Percentiles rank a stretch among this genome's conserved stretches.
phyloP scores from a whole-genome alignment of 1,140 invertebrate genomes.

The Doryteuthis pealeii region DNA sequence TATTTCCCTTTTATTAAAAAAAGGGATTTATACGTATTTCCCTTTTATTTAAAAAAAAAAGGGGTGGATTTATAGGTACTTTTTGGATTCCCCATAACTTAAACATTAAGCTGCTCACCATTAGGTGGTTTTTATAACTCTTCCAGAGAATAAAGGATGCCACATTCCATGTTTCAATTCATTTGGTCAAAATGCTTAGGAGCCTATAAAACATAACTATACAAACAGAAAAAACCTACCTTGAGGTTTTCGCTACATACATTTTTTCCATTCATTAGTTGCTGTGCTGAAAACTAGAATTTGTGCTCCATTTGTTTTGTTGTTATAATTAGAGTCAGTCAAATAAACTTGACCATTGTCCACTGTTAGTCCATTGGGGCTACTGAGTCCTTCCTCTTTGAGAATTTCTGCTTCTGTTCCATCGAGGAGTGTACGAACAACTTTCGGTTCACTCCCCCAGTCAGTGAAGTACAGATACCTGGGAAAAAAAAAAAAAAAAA shows the following conservation, averaged over 20 bases:
- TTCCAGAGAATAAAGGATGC: too few species aligned
- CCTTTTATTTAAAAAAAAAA: too few species aligned
- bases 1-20: too few species aligned
- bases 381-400: constrained; percentile 29
- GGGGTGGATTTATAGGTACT: too few species aligned
- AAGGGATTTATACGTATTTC: too few species aligned
- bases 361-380: constrained; percentile 39
- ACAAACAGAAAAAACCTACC: too few species aligned
- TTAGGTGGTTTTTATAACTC: too few species aligned
- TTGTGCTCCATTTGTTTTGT: constrained; percentile 25
- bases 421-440: constrained; percentile 34
- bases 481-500: constrained; percentile 4
- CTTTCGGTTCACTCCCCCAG: constrained; percentile 38
- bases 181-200: too few species aligned
- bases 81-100: too few species aligned
- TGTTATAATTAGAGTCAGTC: constrained; percentile 39
- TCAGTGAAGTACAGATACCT: constrained; percentile 44
- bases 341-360: constrained; percentile 34
- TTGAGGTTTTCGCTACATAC: constrained; percentile 10
- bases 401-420: constrained; percentile 31
- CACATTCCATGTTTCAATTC: too few species aligned
- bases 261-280: constrained; percentile 28
- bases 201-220: too few species aligned
- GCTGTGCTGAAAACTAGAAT: constrained; percentile 30
- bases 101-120: too few species aligned